phyloP scores from a whole-genome alignment of 2,888 invertebrate species.

The Morpho deidamia region DNA sequence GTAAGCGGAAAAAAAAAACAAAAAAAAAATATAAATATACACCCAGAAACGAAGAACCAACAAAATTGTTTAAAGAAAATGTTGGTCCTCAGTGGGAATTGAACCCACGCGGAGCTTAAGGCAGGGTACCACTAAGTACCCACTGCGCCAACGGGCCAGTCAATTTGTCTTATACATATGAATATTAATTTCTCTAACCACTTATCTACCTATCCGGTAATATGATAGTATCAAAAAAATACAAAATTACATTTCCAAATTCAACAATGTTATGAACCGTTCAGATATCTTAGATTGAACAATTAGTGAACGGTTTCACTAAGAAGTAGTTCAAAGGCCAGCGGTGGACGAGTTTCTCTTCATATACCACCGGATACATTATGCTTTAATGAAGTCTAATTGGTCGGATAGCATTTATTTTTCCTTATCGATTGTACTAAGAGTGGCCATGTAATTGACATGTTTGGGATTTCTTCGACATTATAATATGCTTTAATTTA shows the following conservation, averaged over 20 bases:
- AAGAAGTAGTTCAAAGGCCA: slow-evolving; percentile 7
- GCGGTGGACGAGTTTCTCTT: slow-evolving; percentile 22
- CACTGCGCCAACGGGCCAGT: too few relatives aligned
- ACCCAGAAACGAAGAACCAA: too few relatives aligned
- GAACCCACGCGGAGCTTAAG: too few relatives aligned
- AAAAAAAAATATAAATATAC: too few relatives aligned
- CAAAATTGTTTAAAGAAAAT: too few relatives aligned
- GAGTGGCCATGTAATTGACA: background rate
- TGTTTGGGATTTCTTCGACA: background rate
- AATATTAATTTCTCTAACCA: too few relatives aligned
- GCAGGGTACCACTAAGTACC: too few relatives aligned
- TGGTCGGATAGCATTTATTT: slow-evolving; percentile 34
- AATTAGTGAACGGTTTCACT: slow-evolving; percentile 12
- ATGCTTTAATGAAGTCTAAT: slow-evolving; percentile 54
- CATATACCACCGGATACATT: slow-evolving; percentile 65
- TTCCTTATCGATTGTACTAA: slow-evolving; percentile 21
- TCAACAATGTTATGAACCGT: background rate
- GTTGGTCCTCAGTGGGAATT: too few relatives aligned
- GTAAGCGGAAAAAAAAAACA: too few relatives aligned
- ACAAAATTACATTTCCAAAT: slow-evolving; percentile 7
- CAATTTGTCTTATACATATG: too few relatives aligned
- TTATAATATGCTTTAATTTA: too few relatives aligned
- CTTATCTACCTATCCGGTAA: background rate
- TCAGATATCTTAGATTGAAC: slow-evolving; percentile 14
- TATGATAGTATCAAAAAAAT: slow-evolving; percentile 5